Percentiles rank a stretch among this genome's conserved stretches.
Evolutionary conservation across 2,797 vertebrate species (phyloP).

Genomic region (Tragopan temminckii): DNA sequence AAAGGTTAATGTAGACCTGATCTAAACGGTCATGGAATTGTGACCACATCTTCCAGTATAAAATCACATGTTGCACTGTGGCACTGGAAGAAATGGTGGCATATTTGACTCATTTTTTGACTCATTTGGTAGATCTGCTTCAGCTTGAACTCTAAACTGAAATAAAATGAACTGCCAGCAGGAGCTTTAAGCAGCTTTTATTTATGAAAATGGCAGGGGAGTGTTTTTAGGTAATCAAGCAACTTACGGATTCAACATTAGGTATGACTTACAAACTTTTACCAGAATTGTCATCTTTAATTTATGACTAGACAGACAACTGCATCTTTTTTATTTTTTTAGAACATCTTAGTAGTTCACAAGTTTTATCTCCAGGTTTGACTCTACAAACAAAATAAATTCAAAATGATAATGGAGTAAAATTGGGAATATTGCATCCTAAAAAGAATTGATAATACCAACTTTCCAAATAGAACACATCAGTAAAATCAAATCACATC

Average conservation of each 20-base stretch:
- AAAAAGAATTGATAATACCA: not conserved
- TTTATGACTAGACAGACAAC: not conserved
- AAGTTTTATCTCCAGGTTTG: not conserved
- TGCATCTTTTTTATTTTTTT: not conserved
- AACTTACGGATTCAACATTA: not conserved
- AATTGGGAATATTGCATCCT: not conserved
- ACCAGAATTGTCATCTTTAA: not conserved
- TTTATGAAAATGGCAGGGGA: not conserved
- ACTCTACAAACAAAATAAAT: not conserved
- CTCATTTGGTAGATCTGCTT: not conserved
- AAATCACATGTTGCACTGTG: rapidly evolving
- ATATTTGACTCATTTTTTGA: not conserved
- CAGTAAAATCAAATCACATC: not conserved
- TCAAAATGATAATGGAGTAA: not conserved
- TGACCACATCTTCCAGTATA: not conserved
- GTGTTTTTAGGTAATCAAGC: not conserved
- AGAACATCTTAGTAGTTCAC: not conserved
- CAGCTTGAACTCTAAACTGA: not conserved
- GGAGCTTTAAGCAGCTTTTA: not conserved
- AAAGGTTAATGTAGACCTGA: not conserved
- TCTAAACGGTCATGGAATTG: not conserved
- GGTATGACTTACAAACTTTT: not conserved
- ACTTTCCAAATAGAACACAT: not conserved
- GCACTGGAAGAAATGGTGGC: not conserved
- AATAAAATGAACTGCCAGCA: not conserved